These are phyloP conservation scores for Cacoxenus indagator DNA, from an alignment of 2,888 invertebrate species.

Conservation along the genomic window DNA sequence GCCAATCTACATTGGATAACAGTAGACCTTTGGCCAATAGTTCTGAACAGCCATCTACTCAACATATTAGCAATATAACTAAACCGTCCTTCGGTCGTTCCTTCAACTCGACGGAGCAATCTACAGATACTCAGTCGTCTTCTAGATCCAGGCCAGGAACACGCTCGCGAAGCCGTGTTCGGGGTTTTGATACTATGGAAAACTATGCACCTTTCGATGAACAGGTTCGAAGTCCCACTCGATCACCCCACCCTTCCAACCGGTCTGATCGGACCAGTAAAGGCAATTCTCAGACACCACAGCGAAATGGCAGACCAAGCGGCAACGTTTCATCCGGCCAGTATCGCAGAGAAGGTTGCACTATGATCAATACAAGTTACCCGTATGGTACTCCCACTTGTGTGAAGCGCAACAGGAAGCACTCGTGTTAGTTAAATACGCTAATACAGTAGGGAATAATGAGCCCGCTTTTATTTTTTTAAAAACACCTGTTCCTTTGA, in stretches of 20 bases:
- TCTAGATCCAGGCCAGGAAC: no score
- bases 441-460: no score
- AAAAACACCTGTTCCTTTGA: no score
- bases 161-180: no score
- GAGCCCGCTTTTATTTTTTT: no score
- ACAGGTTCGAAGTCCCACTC: conserved; percentile 13
- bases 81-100: conserved; percentile 30
- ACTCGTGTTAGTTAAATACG: background rate
- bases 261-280: no score
- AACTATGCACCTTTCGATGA: conserved; percentile 44
- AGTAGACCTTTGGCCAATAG: background rate
- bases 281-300: background rate
- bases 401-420: background rate
- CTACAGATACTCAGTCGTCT: background rate
- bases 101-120: conserved; percentile 14
- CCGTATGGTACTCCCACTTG: conserved; percentile 20
- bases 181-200: conserved; percentile 43
- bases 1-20: background rate
- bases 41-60: background rate
- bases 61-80: conserved; percentile 26
- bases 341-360: background rate
- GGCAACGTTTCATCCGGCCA: background rate
- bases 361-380: conserved; percentile 19
- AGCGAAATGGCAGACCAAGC: conserved; percentile 12
- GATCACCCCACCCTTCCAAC: no score